Base-by-base conservation (phyloP, 1,140 invertebrate genomes). In the Globodera ellingtonae region DNA sequence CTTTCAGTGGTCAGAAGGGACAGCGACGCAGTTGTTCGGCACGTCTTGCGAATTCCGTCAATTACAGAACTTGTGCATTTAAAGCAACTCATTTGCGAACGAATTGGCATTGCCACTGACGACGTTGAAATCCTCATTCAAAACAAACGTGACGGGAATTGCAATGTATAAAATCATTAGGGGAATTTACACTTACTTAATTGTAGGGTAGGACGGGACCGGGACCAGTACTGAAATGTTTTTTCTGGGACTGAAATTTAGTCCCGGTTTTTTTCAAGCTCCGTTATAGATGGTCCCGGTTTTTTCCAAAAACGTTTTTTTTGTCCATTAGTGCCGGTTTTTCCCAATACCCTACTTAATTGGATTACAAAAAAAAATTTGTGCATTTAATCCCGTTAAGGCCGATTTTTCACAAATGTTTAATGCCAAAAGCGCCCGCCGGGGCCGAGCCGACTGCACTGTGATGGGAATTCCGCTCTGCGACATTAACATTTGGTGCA, bases 401-500 rank as follows among this genome's bases (percentile, higher is more conserved):
- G 24, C 21, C 0, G 18, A 24, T 35, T 18, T 70, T 4, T 70
- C 67, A 47, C 24, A 70, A 35, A 70, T 44, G 24, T 44, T 70
- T 10, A 70, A 70, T 18, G 67, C 10, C 35, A 35, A 67, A 18
- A 15, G 67, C 24, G 8, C 6, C 46, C 24, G 21, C 24, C 21
- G 15, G 35, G 1, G 24, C 5, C 24, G 18, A 1, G 21, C 21
- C 21, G 67, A 0, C 56, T n/a, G 35, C 35, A 47, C 35, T 6
- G 0, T 7, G 35, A 70, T 9, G 21, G 35, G 46, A 8, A 70
- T 70, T 70, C 67, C 67, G 67, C 24, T 70, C 24, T 6, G 10
- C 67, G 35, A 70, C 13, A 9, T 70, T 70, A 4, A 70, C 67
- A 70, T 70, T 70, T 70, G 67, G 24, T 70, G 67, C 67, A 24